Evolutionary conservation across 2,113 vertebrate species (phyloP), one percentile per base, ranked within the genome.

Genomic region (Brachyhypopomus gauderio): DNA sequence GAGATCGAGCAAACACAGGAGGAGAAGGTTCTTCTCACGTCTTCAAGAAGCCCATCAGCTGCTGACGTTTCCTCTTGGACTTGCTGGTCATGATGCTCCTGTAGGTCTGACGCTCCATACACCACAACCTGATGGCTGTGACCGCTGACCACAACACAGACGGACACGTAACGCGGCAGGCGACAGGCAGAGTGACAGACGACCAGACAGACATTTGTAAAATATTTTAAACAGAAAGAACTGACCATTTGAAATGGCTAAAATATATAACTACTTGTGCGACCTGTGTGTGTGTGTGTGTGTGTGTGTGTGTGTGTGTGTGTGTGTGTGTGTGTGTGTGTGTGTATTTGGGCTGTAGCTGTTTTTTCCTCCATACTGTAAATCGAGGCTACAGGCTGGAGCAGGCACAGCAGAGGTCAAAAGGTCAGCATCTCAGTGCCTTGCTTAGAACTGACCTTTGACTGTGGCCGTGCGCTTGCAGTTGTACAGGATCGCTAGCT

Each of bases 401-500:
- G 11, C 45, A 14, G 14, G 45, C 11, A 14, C 1, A 12, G 12
- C 9, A 14, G 45, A 60, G 19, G 58, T 4, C 8, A n/a, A 22
- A 60, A 60, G 58, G 58, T 22, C 58, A 9, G 25, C 30, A 16
- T 34, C 23, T 25, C 3, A 25, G 62, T 67, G 27, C 23, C 22
- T 27, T 41, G 14, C 22, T 27, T 41, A 9, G 4, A 20, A 12
- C 80, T 78, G 45, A 94, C 94, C 94, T 92, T 86, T 92, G 52
- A 96, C 93, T 0, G 95, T 93, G 2, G 94, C 94, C 0, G 93
- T 95, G 79, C 93, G 90, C 85, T 90, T 92, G 88, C 94, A 95
- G 91, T 94, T 93, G 89, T 95, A 95, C 5, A 95, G 81, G 66
- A 95, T 93, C 34, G 94, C 94, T 79, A 95, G 79, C 80, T 95